These are phyloP conservation scores for Dicrostonyx torquatus DNA, from an alignment of 2,797 vertebrate species.

Conservation along the genomic window DNA sequence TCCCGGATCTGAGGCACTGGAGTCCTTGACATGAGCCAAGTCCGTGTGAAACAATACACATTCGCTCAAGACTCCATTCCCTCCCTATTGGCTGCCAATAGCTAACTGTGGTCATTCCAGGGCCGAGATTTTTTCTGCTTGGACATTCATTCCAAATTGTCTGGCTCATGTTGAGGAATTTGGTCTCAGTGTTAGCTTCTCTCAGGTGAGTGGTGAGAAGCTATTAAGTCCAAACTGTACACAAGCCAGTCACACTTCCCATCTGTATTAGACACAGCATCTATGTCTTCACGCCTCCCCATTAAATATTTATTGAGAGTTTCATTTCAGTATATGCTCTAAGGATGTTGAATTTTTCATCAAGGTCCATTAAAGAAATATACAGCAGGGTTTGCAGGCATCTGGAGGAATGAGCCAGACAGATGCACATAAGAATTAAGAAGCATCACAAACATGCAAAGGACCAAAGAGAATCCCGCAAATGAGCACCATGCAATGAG, in stretches of 20 bases:
- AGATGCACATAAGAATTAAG: neutral
- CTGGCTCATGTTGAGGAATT: neutral
- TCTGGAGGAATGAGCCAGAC: neutral
- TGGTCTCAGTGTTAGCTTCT: neutral
- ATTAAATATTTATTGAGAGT: constrained; percentile 28
- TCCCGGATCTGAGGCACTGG: neutral
- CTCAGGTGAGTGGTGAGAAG: neutral
- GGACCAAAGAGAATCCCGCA: neutral
- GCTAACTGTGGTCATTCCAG: neutral
- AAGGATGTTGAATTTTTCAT: constrained; percentile 17
- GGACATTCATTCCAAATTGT: neutral
- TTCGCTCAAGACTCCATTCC: neutral
- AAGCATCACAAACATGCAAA: neutral
- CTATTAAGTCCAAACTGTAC: neutral
- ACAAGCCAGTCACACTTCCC: neutral
- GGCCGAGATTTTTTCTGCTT: neutral
- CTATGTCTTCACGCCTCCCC: neutral
- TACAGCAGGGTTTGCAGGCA: neutral
- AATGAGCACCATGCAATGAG: neutral
- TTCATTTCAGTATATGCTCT: neutral
- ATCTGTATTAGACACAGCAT: neutral
- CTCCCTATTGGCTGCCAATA: neutral
- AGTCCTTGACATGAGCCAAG: neutral
- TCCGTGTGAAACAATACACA: neutral
- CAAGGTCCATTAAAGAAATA: constrained; percentile 29